These are phyloP conservation scores for Scaptomyza flava DNA, from an alignment of 2,888 invertebrate genomes.

Conservation along the genomic window DNA sequence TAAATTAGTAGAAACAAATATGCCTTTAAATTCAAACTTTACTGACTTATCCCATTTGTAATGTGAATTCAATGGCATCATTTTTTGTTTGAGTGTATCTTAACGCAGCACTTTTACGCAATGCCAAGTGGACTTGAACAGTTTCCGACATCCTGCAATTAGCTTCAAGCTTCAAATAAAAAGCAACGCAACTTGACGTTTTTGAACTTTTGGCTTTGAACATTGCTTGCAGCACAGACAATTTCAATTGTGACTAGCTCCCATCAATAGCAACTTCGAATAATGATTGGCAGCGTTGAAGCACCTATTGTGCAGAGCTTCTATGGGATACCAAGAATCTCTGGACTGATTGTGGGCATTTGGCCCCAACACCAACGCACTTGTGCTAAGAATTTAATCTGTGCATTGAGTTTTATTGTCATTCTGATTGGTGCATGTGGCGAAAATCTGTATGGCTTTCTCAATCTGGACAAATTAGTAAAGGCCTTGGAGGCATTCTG, in stretches of 20 bases:
- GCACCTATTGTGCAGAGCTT: conserved; percentile 68
- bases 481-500: conserved; percentile 82
- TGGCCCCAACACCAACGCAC: conserved; percentile 74
- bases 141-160: conserved; percentile 21
- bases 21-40: not conserved
- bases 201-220: conserved; percentile 20
- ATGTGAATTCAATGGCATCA: not conserved
- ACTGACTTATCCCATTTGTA: not conserved
- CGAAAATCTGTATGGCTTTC: conserved; percentile 76
- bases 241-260: conserved; percentile 3
- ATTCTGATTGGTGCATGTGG: conserved; percentile 75
- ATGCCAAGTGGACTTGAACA: not conserved
- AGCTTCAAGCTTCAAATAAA: conserved; percentile 51
- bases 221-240: conserved; percentile 35
- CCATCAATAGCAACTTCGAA: conserved; percentile 1
- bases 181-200: conserved; percentile 16
- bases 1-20: too few relatives aligned
- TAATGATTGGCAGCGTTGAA: conserved; percentile 32
- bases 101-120: not conserved
- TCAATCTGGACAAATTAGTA: conserved; percentile 68
- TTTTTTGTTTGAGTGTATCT: not conserved
- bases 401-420: conserved; percentile 62
- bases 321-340: conserved; percentile 72
- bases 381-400: conserved; percentile 55
- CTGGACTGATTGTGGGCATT: conserved; percentile 74